Conservation (phyloP, 2,888 invertebrate species). For the Amphipoea lucens region DNA sequence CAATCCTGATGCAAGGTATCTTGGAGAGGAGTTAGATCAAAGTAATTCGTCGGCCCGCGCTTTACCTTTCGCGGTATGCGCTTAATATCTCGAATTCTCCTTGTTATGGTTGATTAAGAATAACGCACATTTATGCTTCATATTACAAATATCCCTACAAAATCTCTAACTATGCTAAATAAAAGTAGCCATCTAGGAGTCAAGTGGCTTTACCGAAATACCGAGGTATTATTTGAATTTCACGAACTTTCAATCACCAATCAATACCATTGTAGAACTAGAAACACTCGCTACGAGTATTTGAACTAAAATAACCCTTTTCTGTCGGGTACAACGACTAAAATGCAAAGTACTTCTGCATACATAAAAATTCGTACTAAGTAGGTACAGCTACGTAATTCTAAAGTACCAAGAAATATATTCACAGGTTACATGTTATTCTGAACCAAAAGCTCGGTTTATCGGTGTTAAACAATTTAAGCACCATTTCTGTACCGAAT, state of each 20-base stretch:
- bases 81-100: neutral
- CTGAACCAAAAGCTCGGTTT: neutral
- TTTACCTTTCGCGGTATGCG: neutral
- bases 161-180: conserved; percentile 1
- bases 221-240: conserved; percentile 29
- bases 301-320: conserved; percentile 47
- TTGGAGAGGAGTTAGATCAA: neutral
- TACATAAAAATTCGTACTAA: conserved; percentile 8
- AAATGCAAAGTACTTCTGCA: conserved; percentile 23
- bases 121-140: neutral
- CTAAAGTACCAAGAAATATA: neutral
- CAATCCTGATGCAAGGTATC: neutral
- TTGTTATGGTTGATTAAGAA: neutral
- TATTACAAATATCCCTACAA: neutral
- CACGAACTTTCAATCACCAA: conserved; percentile 34
- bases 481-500: no score
- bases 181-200: conserved; percentile 1
- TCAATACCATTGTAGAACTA: conserved; percentile 23
- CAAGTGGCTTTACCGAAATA: conserved; percentile 12
- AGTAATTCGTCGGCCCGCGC: neutral
- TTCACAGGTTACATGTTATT: conserved; percentile 6
- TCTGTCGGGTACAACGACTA: neutral
- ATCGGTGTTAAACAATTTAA: neutral
- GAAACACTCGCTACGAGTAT: conserved; percentile 26
- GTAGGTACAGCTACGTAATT: conserved; percentile 1